Evolutionary conservation across 2,797 vertebrate genomes (phyloP), one percentile per base, ranked within the genome.

Genomic region (Neosalanx taihuensis): DNA sequence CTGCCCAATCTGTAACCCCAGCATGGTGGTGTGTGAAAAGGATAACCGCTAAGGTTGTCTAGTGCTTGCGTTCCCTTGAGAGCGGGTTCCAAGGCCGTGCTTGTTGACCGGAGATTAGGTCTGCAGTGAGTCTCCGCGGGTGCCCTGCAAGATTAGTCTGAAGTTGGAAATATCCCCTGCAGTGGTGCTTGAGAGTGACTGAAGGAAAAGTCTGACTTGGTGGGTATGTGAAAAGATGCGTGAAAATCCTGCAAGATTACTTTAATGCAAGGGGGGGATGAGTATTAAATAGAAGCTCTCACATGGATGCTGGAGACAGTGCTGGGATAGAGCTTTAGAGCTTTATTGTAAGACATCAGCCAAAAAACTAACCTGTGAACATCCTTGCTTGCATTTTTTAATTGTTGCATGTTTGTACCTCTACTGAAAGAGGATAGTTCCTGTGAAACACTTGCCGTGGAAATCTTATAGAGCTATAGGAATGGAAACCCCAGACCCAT

Each of bases 381-480:
- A 10, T 71, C 69, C 35, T 51, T 49, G 66, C 72, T 82, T 31
- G 41, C 0, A 23, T 71, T 80, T 63, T 65, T 71, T 60, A 70
- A 70, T 76, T 81, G 4, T 35, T 35, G 4, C 9, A 1, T 2
- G 37, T 41, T 41, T 61, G 78, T 64, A 68, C 12, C 71, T 62
- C 23, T 30, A 1, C 64, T 68, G 67, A 81, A 80, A 79, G 73
- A 81, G 65, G 59, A 33, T 58, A 76, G 10, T 41, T 41, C 10
- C 37, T 41, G 37, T 41, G 37, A 41, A 12, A 41, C 37, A 12
- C 9, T 77, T 0, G 65, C 72, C 69, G 76, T 77, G 69, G 76
- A 75, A 72, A 83, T 81, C 83, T 79, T 72, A 81, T 0, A 9
- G 60, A 62, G 85, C 79, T 67, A 76, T 69, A 20, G 37, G 80